Conservation (phyloP, 2,888 invertebrate genomes). For the Cheilosia pagana region DNA sequence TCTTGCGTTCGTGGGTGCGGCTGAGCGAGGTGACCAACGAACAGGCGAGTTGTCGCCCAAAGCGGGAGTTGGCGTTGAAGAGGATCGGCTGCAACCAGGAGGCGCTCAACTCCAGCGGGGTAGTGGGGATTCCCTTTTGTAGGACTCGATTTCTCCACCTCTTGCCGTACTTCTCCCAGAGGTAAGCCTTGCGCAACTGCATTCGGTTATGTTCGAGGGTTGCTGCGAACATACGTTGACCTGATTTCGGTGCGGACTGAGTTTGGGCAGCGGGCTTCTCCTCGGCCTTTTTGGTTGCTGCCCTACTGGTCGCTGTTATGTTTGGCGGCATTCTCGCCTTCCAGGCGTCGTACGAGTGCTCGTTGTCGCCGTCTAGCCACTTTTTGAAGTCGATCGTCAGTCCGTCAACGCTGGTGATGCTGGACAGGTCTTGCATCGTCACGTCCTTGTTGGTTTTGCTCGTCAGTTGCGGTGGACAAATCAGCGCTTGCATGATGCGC, state of each 20-base stretch:
- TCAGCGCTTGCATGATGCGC: slow-evolving; percentile 93
- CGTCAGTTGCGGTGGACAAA: slow-evolving; percentile 87
- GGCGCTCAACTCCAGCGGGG: slow-evolving; percentile 85
- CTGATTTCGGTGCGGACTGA: slow-evolving; percentile 22
- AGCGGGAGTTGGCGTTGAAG: slow-evolving; percentile 95
- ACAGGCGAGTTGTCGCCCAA: slow-evolving; percentile 94
- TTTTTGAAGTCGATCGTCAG: slow-evolving; percentile 89
- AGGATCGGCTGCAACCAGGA: slow-evolving; percentile 95
- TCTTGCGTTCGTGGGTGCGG: slow-evolving; percentile 87
- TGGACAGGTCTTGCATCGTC: slow-evolving; percentile 84
- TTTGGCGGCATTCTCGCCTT: slow-evolving; percentile 86
- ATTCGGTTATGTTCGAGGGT: slow-evolving; percentile 81
- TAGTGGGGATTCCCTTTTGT: slow-evolving; percentile 80
- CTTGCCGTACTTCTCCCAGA: slow-evolving; percentile 90
- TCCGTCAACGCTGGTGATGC: slow-evolving; percentile 85
- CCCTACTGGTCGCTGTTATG: slow-evolving; percentile 77
- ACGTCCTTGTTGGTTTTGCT: slow-evolving; percentile 86
- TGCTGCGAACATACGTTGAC: slow-evolving; percentile 63
- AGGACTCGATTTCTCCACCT: slow-evolving; percentile 86
- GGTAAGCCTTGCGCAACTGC: slow-evolving; percentile 84
- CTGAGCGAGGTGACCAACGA: slow-evolving; percentile 94
- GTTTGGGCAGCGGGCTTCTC: slow-evolving; percentile 40
- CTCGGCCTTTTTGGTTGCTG: slow-evolving; percentile 76
- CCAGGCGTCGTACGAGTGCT: slow-evolving; percentile 90
- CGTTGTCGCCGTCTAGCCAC: slow-evolving; percentile 89